Evolutionary conservation across 1,140 invertebrate genomes (phyloP).

Genomic region (Brachionus manjavacas): DNA sequence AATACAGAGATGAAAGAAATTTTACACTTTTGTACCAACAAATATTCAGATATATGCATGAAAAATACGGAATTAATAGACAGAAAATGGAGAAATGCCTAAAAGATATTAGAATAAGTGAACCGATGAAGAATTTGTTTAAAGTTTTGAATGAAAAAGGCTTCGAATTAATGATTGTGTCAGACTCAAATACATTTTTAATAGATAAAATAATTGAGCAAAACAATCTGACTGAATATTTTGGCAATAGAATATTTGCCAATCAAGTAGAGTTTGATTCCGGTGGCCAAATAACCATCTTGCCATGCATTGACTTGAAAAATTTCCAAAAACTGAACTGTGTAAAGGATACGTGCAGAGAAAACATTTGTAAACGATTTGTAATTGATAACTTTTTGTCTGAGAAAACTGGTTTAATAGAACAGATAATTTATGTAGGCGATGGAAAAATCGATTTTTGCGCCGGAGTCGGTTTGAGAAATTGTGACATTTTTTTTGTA

Average conservation of each 20-base stretch:
- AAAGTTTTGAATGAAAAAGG: neutral
- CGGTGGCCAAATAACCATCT: neutral
- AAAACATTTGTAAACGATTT: constrained; percentile 7
- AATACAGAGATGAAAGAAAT: neutral
- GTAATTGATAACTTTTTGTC: neutral
- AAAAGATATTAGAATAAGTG: neutral
- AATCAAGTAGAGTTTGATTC: neutral
- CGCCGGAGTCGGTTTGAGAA: neutral
- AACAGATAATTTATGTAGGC: neutral
- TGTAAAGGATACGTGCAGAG: neutral
- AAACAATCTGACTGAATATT: neutral
- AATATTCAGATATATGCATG: neutral
- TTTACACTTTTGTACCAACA: neutral
- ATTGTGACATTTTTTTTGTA: constrained; percentile 24
- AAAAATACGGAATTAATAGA: neutral
- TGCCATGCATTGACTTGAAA: neutral
- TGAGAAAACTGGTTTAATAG: neutral
- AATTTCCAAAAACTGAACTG: neutral
- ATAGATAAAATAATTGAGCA: neutral
- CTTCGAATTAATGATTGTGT: neutral
- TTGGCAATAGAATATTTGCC: neutral
- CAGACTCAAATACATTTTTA: neutral
- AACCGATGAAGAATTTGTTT: constrained; percentile 6
- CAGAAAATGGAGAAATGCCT: neutral
- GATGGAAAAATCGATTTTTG: constrained; percentile 28